These are phyloP conservation scores for Meganola albula DNA, from an alignment of 2,888 invertebrate species.

Conservation along the genomic window DNA sequence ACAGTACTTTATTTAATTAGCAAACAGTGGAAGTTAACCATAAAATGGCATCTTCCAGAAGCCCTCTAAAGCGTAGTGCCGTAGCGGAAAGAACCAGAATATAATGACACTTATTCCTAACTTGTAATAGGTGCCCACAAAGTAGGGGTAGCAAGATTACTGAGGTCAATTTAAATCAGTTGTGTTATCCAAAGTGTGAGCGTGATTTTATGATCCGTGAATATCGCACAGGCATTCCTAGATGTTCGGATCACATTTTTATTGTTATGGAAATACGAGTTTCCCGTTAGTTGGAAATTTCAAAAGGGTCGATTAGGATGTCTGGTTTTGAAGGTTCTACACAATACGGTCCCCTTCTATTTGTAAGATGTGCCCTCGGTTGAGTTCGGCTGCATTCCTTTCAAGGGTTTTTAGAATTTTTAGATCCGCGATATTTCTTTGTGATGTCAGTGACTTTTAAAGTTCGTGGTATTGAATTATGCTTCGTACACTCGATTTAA, in stretches of 20 bases:
- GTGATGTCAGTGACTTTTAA: conserved; percentile 50
- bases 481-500: conserved; percentile 52
- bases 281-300: conserved; percentile 76
- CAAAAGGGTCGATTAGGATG: conserved; percentile 76
- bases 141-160: conserved; percentile 34
- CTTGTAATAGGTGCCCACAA: conserved; percentile 38
- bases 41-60: conserved; percentile 51
- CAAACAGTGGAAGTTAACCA: conserved; percentile 38
- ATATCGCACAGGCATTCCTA: conserved; percentile 75
- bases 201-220: conserved; percentile 77
- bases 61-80: no score
- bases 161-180: conserved; percentile 62
- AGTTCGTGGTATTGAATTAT: conserved; percentile 61
- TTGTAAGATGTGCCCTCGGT: conserved; percentile 59
- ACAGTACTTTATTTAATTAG: no score
- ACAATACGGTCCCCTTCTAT: conserved; percentile 65
- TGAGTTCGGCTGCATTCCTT: conserved; percentile 50
- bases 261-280: conserved; percentile 77
- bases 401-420: conserved; percentile 52
- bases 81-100: conserved; percentile 53
- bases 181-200: conserved; percentile 55
- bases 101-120: conserved; percentile 44
- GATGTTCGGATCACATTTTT: conserved; percentile 77
- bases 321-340: conserved; percentile 74
- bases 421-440: conserved; percentile 48